Conservation (phyloP, 2,797 vertebrate species). For the Lindbergichthys nudifrons region DNA sequence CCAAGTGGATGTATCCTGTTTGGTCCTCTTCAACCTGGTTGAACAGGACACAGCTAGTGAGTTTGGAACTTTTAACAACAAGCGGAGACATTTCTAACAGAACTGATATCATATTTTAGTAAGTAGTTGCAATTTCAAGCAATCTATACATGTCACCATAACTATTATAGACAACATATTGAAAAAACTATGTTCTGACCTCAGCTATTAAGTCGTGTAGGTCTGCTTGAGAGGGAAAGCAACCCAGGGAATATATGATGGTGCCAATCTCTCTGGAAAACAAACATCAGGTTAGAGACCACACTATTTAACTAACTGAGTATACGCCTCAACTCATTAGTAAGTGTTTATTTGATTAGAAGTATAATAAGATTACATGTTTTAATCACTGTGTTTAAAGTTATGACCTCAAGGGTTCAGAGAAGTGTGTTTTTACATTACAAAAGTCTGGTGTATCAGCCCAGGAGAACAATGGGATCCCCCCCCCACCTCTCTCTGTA, state of each 20-base stretch:
- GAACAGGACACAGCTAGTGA: slow-evolving; percentile 8
- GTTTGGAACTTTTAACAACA: not conserved
- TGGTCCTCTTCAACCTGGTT: slow-evolving; percentile 92
- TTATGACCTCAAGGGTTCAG: not conserved
- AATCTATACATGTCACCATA: not conserved
- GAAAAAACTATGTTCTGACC: slow-evolving; percentile 73
- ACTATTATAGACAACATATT: not conserved
- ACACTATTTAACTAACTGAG: not conserved
- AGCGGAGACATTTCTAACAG: not conserved
- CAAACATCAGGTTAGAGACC: slow-evolving; percentile 15
- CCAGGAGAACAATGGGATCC: too few relatives aligned
- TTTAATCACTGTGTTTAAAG: not conserved
- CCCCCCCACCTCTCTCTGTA: too few relatives aligned
- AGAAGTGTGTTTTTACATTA: too few relatives aligned
- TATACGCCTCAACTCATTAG: too few relatives aligned
- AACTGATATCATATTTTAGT: not conserved
- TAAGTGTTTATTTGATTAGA: not conserved
- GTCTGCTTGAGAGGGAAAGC: slow-evolving; percentile 90
- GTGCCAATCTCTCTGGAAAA: slow-evolving; percentile 90
- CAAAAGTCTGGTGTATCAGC: not conserved
- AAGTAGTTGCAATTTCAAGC: not conserved
- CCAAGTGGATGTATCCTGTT: slow-evolving; percentile 86
- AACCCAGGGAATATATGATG: slow-evolving; percentile 90
- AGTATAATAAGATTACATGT: not conserved
- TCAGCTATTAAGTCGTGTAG: slow-evolving; percentile 88